Evolutionary conservation across 2,113 vertebrate species (phyloP).

Genomic region (Bufo gargarizans): DNA sequence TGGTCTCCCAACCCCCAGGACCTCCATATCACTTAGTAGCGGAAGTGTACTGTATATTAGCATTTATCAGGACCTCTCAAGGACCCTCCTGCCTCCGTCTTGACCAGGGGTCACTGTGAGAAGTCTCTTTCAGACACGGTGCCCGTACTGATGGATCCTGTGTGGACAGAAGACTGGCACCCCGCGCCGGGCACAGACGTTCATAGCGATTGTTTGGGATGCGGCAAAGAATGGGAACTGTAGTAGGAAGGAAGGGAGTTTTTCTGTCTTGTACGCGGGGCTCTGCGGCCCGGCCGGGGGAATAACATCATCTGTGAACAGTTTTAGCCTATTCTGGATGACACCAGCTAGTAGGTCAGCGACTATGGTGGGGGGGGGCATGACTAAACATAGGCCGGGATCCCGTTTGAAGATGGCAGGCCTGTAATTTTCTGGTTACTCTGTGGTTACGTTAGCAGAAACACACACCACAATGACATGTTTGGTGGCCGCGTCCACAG

Average conservation of each 20-base stretch:
- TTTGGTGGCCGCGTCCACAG: not conserved
- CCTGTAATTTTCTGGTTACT: constrained; percentile 35
- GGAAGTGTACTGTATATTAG: too few species aligned
- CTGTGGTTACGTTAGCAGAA: constrained; percentile 29
- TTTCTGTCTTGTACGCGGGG: constrained; percentile 20
- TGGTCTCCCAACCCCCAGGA: too few species aligned
- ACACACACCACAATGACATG: constrained; percentile 13
- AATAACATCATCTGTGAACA: constrained; percentile 60
- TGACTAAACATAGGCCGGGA: constrained; percentile 19
- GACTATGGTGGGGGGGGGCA: not conserved
- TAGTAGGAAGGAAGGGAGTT: constrained; percentile 71
- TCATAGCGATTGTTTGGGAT: constrained; percentile 52
- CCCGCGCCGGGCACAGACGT: not conserved
- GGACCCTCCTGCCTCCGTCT: not conserved
- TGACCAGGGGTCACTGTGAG: not conserved
- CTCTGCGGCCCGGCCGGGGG: constrained; percentile 62
- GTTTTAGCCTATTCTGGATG: constrained; percentile 58
- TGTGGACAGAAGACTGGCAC: not conserved
- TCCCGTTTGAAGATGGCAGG: constrained; percentile 15
- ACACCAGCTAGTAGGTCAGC: constrained; percentile 17
- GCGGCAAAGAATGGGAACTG: constrained; percentile 69
- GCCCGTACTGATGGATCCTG: not conserved
- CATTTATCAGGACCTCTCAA: not conserved
- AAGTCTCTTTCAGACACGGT: not conserved
- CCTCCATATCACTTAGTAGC: too few species aligned